Conservation (phyloP, 2,888 invertebrate species). For the Tetheella fluctuosa region DNA sequence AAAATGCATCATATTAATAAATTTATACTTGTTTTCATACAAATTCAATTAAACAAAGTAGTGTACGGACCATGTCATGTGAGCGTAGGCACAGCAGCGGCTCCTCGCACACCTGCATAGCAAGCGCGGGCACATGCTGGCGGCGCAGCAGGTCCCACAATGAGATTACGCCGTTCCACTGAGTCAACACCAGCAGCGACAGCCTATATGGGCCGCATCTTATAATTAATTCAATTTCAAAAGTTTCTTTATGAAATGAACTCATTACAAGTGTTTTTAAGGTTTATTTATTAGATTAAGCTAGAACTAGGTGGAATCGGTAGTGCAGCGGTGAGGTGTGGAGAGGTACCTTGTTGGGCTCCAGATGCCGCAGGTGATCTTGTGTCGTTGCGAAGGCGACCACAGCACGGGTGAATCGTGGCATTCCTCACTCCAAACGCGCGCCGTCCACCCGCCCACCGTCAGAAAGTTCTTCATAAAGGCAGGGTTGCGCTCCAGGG, state of each 20-base stretch:
- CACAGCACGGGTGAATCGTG: conserved; percentile 95
- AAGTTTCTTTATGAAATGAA: too few relatives aligned
- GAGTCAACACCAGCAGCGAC: conserved; percentile 91
- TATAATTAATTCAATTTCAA: too few relatives aligned
- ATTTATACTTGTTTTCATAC: too few relatives aligned
- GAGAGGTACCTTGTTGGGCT: conserved; percentile 88
- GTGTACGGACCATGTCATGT: conserved; percentile 55
- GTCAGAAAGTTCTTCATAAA: conserved; percentile 97
- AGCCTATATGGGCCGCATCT: conserved; percentile 77
- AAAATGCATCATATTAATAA: conserved; percentile 14
- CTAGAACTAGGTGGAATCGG: too few relatives aligned
- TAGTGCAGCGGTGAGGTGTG: too few relatives aligned
- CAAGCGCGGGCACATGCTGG: conserved; percentile 90
- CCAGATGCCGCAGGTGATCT: conserved; percentile 91
- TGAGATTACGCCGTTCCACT: conserved; percentile 91
- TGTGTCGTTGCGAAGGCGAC: conserved; percentile 88
- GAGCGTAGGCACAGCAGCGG: conserved; percentile 77
- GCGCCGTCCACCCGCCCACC: conserved; percentile 96
- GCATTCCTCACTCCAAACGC: conserved; percentile 97
- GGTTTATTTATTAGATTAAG: too few relatives aligned
- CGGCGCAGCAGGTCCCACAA: conserved; percentile 95
- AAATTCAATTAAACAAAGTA: not conserved
- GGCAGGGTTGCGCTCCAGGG: conserved; percentile 94
- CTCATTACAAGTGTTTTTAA: too few relatives aligned
- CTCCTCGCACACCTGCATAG: conserved; percentile 74